These are phyloP conservation scores for Orbicella faveolata DNA, from an alignment of 64 coral and sea anemone species.

Conservation along the genomic window DNA sequence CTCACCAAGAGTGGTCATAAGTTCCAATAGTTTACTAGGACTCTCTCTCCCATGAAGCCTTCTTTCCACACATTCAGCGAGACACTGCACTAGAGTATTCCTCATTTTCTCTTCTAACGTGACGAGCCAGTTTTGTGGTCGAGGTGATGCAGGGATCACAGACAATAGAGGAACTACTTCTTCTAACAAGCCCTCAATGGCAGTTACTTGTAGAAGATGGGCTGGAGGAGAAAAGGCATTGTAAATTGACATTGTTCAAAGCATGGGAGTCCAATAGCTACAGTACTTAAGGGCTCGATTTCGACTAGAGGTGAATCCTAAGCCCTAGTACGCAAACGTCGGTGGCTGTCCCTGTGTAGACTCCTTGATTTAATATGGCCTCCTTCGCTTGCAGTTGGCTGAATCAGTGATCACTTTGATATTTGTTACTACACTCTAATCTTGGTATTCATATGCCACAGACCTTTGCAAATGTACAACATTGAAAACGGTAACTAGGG, in stretches of 20 bases:
- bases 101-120: conserved; percentile 83
- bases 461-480: too few species aligned
- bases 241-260: neutral
- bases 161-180: conserved; percentile 59
- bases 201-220: conserved; percentile 85
- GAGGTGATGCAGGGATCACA: conserved; percentile 62
- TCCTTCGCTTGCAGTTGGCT: too few species aligned
- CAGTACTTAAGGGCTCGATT: too few species aligned
- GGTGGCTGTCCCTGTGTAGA: too few species aligned
- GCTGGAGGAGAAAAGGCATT: conserved; percentile 30
- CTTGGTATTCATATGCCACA: too few species aligned
- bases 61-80: conserved; percentile 63
- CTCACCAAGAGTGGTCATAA: neutral
- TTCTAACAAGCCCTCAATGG: conserved; percentile 61
- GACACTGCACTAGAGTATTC: conserved; percentile 53
- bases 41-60: conserved; percentile 2
- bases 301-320: too few species aligned
- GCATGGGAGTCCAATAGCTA: neutral
- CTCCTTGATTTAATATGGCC: too few species aligned
- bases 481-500: too few species aligned
- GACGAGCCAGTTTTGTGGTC: conserved; percentile 79
- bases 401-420: too few species aligned
- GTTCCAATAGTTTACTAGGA: neutral
- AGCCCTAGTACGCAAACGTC: too few species aligned
- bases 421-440: too few species aligned